These are phyloP conservation scores for Escarpia spicata DNA, from an alignment of 2,888 invertebrate genomes.

Conservation along the genomic window DNA sequence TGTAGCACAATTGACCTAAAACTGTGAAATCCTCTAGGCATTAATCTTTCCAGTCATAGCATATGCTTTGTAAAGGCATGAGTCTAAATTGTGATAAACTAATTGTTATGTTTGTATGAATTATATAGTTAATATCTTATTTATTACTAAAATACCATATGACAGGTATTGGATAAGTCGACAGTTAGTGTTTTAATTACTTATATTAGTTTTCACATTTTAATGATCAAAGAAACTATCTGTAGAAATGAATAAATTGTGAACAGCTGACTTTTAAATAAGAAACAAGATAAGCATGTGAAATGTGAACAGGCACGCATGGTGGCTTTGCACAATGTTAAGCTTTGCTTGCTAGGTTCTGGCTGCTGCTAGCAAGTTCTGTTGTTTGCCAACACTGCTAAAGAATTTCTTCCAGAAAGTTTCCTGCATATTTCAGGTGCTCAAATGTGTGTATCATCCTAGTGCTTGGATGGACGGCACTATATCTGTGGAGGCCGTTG, in stretches of 20 bases:
- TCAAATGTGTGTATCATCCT: not conserved
- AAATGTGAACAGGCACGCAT: not conserved
- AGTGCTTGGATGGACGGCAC: not conserved
- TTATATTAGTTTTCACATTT: too few relatives aligned
- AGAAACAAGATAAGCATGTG: not conserved
- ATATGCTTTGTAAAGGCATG: not conserved
- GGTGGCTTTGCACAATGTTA: constrained; percentile 16
- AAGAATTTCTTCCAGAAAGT: not conserved
- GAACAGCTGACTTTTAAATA: not conserved
- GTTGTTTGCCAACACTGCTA: not conserved
- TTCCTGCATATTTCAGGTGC: not conserved
- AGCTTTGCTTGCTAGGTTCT: constrained; percentile 13
- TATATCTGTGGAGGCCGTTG: not conserved
- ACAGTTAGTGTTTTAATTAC: not conserved
- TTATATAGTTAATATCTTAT: not conserved
- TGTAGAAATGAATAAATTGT: not conserved
- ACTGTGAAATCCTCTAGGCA: not conserved
- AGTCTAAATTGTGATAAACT: not conserved
- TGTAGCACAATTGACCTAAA: not conserved
- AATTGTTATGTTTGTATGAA: not conserved
- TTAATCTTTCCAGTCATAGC: not conserved
- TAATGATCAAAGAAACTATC: not conserved
- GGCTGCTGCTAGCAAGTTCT: constrained; percentile 13
- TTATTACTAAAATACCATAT: not conserved
- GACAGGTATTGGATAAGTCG: not conserved